A percentile compares a stretch with the other conserved stretches of the same genome.
Evolutionary conservation across 2,797 vertebrate genomes (phyloP).

Genomic region (Orientallactaga sibirica): DNA sequence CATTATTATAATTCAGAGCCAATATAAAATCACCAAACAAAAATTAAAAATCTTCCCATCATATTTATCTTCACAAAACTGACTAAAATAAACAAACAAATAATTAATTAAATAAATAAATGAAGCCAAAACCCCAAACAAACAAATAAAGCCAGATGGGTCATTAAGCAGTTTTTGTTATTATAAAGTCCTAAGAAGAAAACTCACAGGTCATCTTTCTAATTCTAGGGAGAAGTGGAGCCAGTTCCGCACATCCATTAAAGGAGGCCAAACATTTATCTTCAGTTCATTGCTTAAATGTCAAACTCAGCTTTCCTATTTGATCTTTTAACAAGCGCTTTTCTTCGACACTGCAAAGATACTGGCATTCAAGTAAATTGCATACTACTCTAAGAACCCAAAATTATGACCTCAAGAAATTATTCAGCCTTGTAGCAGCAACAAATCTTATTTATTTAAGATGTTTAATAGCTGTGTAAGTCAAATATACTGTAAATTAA

Average conservation of each 20-base stretch:
- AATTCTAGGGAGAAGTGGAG: not conserved
- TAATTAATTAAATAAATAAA: not conserved
- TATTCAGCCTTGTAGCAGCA: not conserved
- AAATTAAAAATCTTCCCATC: conserved; percentile 14
- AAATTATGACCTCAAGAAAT: conserved; percentile 45
- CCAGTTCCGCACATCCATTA: not conserved
- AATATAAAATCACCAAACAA: conserved; percentile 44
- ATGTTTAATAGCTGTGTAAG: conserved; percentile 40
- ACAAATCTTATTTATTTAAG: conserved; percentile 32
- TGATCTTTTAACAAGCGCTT: conserved; percentile 16
- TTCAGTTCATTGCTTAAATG: not conserved
- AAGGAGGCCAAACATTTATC: not conserved
- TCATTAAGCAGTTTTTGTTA: not conserved
- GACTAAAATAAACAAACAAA: not conserved
- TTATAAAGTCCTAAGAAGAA: not conserved
- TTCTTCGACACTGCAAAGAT: conserved; percentile 32
- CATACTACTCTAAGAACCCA: conserved; percentile 33
- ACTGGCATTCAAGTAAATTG: not conserved
- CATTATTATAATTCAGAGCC: not conserved
- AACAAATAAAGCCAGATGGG: not conserved
- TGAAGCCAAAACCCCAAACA: not conserved
- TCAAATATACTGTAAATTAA: conserved; percentile 21
- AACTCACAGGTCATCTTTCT: not conserved
- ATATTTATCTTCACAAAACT: conserved; percentile 15
- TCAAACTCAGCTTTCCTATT: not conserved